Evolutionary conservation across 2,888 invertebrate species (phyloP), one percentile per base, ranked within the genome.

Genomic region (Yponomeuta malinellus): DNA sequence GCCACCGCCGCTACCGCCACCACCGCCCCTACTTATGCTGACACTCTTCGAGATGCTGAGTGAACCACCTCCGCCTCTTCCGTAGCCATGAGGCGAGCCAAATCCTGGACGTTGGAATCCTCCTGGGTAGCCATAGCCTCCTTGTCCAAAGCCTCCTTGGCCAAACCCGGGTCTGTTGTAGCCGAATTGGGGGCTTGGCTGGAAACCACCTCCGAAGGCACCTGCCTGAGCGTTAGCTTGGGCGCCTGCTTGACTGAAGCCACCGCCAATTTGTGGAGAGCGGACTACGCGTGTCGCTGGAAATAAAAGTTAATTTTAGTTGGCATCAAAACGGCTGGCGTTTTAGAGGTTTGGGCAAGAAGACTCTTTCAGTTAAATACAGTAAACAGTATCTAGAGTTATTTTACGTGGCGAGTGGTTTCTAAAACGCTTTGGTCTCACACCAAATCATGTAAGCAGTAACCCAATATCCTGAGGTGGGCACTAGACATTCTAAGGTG

Each of bases 31-130:
- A 43, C 78, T 77, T 37, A 83, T 80, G 69, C 79, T 80, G 33
- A 84, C 78, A 70, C 83, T 84, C 76, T 84, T 84, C 31, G 85
- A 79, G 33, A 83, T 79, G 68, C 81, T 84, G 3, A 84, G 74
- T 9, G 77, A 76, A 29, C 75, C 74, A 15, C 76, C 73, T 9
- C 52, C 72, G 4, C 72, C 71, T 31, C 71, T 71, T 1, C 69
- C 70, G 33, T 73, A 23, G 23, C 23, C 23, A 23, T 23, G 1
- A 33, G 33, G 33, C 1, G 33, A 72, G 33, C 70, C 70, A 48
- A 71, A 70, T 1, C 75, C 73, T 59, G 64, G 33, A 4, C 52
- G 29, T n/a, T 74, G 72, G 52, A 66, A 68, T 6, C 71, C 72
- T n/a, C 63, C 33, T 33, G 71, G 71, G 63, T 72, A 5, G 15